A percentile compares a stretch with the other conserved stretches of the same genome.
These are phyloP conservation scores for Zaprionus camerounensis DNA, from an alignment of 1,140 invertebrate species.

Conservation along the genomic window DNA sequence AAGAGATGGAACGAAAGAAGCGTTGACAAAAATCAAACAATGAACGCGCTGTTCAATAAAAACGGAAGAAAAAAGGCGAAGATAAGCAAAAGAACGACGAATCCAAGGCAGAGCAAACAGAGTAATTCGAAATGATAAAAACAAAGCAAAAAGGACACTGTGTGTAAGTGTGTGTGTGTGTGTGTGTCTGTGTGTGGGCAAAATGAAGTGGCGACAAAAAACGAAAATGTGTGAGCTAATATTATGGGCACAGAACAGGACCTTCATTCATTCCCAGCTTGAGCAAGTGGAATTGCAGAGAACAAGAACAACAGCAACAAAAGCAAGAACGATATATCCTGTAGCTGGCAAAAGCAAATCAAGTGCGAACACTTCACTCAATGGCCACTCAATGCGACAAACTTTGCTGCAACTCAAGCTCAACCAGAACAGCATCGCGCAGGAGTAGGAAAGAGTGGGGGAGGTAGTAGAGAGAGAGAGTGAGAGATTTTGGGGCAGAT, in stretches of 20 bases:
- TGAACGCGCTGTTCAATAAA: constrained; percentile 73
- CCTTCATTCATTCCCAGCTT: neutral
- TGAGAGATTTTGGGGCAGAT: neutral
- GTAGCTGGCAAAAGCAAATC: constrained; percentile 48
- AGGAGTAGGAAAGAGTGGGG: neutral
- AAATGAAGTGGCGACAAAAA: constrained; percentile 72
- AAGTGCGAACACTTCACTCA: constrained; percentile 71
- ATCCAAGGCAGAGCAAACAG: constrained; percentile 45
- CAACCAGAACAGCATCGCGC: neutral
- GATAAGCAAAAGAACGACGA: constrained; percentile 38
- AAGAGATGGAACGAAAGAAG: constrained; percentile 33
- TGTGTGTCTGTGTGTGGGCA: constrained; percentile 22
- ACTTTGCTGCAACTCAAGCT: constrained; percentile 18
- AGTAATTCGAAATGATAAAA: constrained; percentile 57
- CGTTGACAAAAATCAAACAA: constrained; percentile 81
- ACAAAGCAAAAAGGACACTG: constrained; percentile 47
- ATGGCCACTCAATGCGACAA: constrained; percentile 65
- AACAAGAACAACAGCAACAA: constrained; percentile 20
- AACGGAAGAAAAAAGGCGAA: constrained; percentile 43
- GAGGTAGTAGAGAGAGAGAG: neutral
- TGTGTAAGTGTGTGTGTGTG: neutral
- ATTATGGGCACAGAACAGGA: constrained; percentile 40
- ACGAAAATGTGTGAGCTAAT: constrained; percentile 65
- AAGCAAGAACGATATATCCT: neutral
- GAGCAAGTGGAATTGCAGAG: constrained; percentile 44